Evolutionary conservation across 2,113 vertebrate genomes (phyloP).

Genomic region (Campylomormyrus tamandua): DNA sequence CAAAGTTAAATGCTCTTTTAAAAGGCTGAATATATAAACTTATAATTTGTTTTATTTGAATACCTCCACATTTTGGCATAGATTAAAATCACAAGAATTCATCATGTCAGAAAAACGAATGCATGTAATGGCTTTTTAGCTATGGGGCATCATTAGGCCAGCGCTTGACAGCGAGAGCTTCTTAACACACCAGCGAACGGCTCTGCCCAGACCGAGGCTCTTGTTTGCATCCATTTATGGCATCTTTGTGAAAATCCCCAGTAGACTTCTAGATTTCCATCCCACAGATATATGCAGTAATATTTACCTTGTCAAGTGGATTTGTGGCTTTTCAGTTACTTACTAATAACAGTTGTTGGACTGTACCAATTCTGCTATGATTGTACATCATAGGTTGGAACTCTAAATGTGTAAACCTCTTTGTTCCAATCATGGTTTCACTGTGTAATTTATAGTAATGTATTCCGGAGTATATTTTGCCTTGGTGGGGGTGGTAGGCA

Average conservation of each 20-base stretch:
- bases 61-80: not conserved
- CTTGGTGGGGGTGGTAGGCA: not conserved
- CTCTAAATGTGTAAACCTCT: not conserved
- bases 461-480: not conserved
- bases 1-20: not conserved
- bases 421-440: not conserved
- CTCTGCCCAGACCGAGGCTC: not conserved
- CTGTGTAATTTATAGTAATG: conserved; percentile 8
- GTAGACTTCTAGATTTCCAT: not conserved
- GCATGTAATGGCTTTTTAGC: not conserved
- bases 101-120: not conserved
- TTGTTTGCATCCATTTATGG: not conserved
- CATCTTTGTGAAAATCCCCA: not conserved
- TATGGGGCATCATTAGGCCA: not conserved
- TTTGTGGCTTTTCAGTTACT: not conserved
- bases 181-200: not conserved
- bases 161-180: not conserved
- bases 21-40: not conserved
- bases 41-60: not conserved
- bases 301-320: not conserved
- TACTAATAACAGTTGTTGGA: not conserved
- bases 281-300: not conserved
- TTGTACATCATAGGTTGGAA: not conserved
- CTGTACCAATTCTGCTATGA: not conserved
- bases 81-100: not conserved